These are phyloP conservation scores for Cyclophora albipunctata DNA, from an alignment of 2,888 invertebrate species.

Conservation along the genomic window DNA sequence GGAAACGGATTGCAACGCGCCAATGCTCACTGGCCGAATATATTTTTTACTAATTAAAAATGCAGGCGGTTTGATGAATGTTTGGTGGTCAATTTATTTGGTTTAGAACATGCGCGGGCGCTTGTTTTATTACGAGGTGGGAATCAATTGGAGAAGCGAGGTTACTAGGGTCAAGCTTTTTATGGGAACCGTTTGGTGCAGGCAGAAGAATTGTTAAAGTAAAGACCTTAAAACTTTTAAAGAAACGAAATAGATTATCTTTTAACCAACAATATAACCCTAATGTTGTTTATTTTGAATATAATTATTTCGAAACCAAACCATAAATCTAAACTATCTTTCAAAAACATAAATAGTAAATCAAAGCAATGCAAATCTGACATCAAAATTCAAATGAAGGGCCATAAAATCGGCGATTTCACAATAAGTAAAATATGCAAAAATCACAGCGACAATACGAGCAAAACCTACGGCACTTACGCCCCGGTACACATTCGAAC, in stretches of 20 bases:
- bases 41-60: conserved; percentile 69
- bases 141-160: conserved; percentile 6
- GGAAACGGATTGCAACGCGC: conserved; percentile 69
- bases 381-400: conserved; percentile 61
- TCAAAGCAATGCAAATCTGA: conserved; percentile 71
- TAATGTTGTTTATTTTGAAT: too few relatives aligned
- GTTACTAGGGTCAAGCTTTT: too few relatives aligned
- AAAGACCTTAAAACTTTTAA: too few relatives aligned
- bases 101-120: conserved; percentile 33
- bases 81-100: conserved; percentile 56
- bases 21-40: conserved; percentile 64
- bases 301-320: conserved; percentile 28
- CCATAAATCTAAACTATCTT: conserved; percentile 50
- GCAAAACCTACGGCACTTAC: conserved; percentile 57
- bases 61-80: conserved; percentile 60
- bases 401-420: conserved; percentile 66
- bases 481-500: conserved; percentile 48
- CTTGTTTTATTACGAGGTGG: conserved; percentile 26
- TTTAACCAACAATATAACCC: too few relatives aligned
- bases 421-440: conserved; percentile 54
- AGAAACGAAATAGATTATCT: too few relatives aligned
- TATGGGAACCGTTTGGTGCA: too few relatives aligned
- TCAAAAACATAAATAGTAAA: conserved; percentile 54
- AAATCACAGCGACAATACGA: conserved; percentile 39
- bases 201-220: too few relatives aligned